Conservation (phyloP, 1,140 invertebrate genomes). For the Drosophila pachea region DNA sequence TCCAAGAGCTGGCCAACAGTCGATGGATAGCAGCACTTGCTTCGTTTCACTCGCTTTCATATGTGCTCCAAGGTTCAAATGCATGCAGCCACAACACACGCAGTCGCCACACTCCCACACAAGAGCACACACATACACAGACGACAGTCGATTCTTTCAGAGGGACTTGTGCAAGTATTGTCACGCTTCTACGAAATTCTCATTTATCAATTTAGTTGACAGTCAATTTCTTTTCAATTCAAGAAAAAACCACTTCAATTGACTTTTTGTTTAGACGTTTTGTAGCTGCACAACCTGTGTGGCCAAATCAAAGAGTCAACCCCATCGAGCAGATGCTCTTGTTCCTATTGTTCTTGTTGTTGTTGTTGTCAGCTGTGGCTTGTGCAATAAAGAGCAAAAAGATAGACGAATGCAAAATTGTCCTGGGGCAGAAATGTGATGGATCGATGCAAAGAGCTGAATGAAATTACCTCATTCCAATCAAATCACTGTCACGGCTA, state of each 20-base stretch:
- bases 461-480: slow-evolving; percentile 72
- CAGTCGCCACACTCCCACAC: slow-evolving; percentile 8
- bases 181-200: slow-evolving; percentile 61
- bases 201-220: slow-evolving; percentile 78
- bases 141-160: slow-evolving; percentile 3
- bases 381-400: slow-evolving; percentile 45
- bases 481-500: slow-evolving; percentile 73
- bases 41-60: slow-evolving; percentile 22
- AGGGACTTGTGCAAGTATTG: slow-evolving; percentile 42
- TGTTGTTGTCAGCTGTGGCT: slow-evolving; percentile 25
- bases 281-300: slow-evolving; percentile 23
- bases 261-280: slow-evolving; percentile 45
- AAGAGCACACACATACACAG: slow-evolving; percentile 1
- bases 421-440: slow-evolving; percentile 34
- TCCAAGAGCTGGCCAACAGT: slow-evolving; percentile 19
- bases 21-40: background rate
- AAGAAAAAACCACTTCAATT: slow-evolving; percentile 63
- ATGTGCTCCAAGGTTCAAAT: slow-evolving; percentile 52
- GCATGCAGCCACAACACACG: slow-evolving; percentile 48
- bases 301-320: slow-evolving; percentile 32
- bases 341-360: slow-evolving; percentile 14
- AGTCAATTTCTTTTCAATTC: slow-evolving; percentile 78
- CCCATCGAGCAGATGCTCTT: slow-evolving; percentile 10
- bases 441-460: slow-evolving; percentile 10
- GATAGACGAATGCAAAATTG: slow-evolving; percentile 26